These are phyloP conservation scores for Enteromius afrohamiltoni DNA, from an alignment of 2,797 vertebrate species.

Conservation along the genomic window DNA sequence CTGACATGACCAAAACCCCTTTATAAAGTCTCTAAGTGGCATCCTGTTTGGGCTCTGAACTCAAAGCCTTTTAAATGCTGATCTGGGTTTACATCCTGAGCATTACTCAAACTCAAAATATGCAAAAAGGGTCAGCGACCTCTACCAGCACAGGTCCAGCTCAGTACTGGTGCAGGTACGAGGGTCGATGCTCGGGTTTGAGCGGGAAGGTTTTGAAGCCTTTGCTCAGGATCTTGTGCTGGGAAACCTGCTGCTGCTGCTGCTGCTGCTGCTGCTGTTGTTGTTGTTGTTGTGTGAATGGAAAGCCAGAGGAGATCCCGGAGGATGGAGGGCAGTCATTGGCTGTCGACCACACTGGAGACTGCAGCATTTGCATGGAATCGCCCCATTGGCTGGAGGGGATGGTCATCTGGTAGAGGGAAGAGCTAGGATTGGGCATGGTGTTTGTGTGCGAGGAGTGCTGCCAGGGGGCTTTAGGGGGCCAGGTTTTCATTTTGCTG, in stretches of 20 bases:
- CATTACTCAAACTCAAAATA: constrained; percentile 3
- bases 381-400: constrained; percentile 93
- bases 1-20: not conserved
- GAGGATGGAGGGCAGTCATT: constrained; percentile 84
- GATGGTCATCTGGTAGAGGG: constrained; percentile 90
- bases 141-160: constrained; percentile 15
- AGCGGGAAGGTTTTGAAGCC: constrained; percentile 97
- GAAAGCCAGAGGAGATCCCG: constrained; percentile 83
- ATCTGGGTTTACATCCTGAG: constrained; percentile 20
- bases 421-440: constrained; percentile 87
- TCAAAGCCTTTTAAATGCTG: constrained; percentile 23
- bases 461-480: constrained; percentile 98
- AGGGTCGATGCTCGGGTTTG: constrained; percentile 93
- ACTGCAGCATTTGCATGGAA: constrained; percentile 94
- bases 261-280: constrained; percentile 58
- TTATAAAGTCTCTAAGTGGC: not conserved
- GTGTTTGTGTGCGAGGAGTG: constrained; percentile 85
- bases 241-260: constrained; percentile 72
- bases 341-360: constrained; percentile 92
- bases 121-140: not conserved
- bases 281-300: constrained; percentile 82
- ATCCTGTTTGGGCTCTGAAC: not conserved
- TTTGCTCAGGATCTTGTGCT: constrained; percentile 91
- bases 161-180: constrained; percentile 98
- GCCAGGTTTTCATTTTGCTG: constrained; percentile 99